These are phyloP conservation scores for Anguilla rostrata DNA, from an alignment of 2,113 vertebrate species.

Conservation along the genomic window DNA sequence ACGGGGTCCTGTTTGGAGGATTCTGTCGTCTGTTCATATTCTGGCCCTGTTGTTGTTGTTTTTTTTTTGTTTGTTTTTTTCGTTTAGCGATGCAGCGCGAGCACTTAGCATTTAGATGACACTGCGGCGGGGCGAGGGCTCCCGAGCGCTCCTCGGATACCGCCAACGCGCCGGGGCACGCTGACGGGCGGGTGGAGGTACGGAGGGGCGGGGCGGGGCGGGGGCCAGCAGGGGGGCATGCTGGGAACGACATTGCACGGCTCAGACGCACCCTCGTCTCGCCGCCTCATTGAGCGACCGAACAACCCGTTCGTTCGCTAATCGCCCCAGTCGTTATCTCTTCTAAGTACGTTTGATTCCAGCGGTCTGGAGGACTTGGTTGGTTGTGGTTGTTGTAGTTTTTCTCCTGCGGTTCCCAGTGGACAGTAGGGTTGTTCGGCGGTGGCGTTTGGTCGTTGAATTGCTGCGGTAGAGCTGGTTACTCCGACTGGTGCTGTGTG, in stretches of 20 bases:
- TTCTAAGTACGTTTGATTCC: conserved; percentile 62
- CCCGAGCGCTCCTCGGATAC: conserved; percentile 59
- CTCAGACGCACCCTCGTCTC: conserved; percentile 47
- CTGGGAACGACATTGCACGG: conserved; percentile 61
- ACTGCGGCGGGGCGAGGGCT: conserved; percentile 63
- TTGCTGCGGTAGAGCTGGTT: background rate
- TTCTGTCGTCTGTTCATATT: conserved; percentile 60
- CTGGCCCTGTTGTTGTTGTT: conserved; percentile 22
- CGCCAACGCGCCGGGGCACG: conserved; percentile 23
- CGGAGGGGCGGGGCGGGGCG: conserved; percentile 55
- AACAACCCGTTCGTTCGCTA: conserved; percentile 66
- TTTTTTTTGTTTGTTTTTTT: conserved; percentile 54
- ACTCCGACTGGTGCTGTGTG: background rate
- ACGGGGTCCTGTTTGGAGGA: conserved; percentile 34
- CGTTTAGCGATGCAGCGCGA: conserved; percentile 70
- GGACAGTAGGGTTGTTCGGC: background rate
- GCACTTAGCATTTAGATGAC: conserved; percentile 81
- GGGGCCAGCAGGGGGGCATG: conserved; percentile 57
- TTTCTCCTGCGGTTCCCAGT: background rate
- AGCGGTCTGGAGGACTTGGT: conserved; percentile 50
- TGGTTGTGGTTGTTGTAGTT: background rate
- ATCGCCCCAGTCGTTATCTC: conserved; percentile 69
- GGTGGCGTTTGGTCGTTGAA: background rate
- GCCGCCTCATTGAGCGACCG: conserved; percentile 61
- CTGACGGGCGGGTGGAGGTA: background rate